These are phyloP conservation scores for Regulus satrapa DNA, from an alignment of 2,113 vertebrate genomes.

Conservation along the genomic window DNA sequence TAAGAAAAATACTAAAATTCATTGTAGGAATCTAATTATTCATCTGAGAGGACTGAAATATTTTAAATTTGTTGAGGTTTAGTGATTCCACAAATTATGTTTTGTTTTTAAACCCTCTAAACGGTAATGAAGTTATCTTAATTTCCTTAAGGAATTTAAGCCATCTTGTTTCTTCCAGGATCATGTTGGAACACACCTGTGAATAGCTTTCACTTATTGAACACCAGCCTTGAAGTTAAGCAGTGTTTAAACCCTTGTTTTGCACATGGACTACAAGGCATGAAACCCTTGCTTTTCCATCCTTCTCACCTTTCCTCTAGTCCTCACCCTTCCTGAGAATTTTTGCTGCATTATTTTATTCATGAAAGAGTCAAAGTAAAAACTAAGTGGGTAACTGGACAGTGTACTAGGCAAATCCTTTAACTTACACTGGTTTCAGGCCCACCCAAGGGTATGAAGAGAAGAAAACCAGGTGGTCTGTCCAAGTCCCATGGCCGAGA, in stretches of 20 bases:
- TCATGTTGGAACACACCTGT: not conserved
- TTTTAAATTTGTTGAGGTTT: not conserved
- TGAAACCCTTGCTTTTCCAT: not conserved
- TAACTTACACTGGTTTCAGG: constrained; percentile 9
- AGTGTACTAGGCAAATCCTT: constrained; percentile 16
- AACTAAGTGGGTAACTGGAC: not conserved
- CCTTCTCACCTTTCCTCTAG: not conserved
- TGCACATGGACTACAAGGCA: not conserved
- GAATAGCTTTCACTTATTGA: not conserved
- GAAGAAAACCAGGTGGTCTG: constrained; percentile 69
- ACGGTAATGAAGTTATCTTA: not conserved
- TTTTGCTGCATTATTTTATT: not conserved
- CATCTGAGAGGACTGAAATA: not conserved
- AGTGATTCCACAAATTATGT: not conserved
- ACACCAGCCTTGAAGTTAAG: not conserved
- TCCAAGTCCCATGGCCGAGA: constrained; percentile 10
- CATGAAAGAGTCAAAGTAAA: constrained; percentile 26
- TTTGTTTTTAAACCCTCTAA: not conserved
- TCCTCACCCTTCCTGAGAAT: not conserved
- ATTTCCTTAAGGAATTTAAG: not conserved
- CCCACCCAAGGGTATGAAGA: constrained; percentile 38
- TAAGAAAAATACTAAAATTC: not conserved
- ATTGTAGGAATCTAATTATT: not conserved
- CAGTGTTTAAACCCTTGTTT: constrained; percentile 20
- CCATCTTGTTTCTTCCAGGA: not conserved